A percentile compares a stretch with the other conserved stretches of the same genome.
These are phyloP conservation scores for Elegia similella DNA, from an alignment of 2,888 invertebrate genomes.

Conservation along the genomic window DNA sequence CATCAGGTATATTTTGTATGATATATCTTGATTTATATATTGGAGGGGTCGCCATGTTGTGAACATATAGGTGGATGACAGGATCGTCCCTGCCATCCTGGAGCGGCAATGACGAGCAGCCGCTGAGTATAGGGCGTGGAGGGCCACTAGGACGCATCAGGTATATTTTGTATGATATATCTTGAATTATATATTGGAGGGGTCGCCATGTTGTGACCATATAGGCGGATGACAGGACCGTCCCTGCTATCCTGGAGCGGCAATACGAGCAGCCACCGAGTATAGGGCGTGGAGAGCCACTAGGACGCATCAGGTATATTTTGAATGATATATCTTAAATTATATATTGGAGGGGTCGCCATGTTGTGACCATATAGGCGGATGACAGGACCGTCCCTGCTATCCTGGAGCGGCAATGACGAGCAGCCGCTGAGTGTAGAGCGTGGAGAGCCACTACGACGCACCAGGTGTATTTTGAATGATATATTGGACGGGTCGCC, in stretches of 20 bases:
- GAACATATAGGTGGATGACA: no score
- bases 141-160: constrained; percentile 18
- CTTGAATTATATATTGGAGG: no score
- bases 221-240: constrained; percentile 40
- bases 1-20: constrained; percentile 23
- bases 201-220: constrained; percentile 54
- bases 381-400: constrained; percentile 90
- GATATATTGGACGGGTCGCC: neutral
- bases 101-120: constrained; percentile 86
- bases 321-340: neutral
- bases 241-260: no score
- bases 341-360: constrained; percentile 88
- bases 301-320: neutral
- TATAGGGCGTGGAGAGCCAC: constrained; percentile 21
- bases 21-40: no score
- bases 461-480: constrained; percentile 25
- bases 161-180: no score
- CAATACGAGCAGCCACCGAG: neutral
- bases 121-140: constrained; percentile 73
- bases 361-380: constrained; percentile 88
- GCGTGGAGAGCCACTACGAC: constrained; percentile 32
- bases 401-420: constrained; percentile 85
- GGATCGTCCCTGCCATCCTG: constrained; percentile 68
- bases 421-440: constrained; percentile 84
- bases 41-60: no score